Evolutionary conservation across 2,797 vertebrate species (phyloP).

Genomic region (Mastacembelus armatus): DNA sequence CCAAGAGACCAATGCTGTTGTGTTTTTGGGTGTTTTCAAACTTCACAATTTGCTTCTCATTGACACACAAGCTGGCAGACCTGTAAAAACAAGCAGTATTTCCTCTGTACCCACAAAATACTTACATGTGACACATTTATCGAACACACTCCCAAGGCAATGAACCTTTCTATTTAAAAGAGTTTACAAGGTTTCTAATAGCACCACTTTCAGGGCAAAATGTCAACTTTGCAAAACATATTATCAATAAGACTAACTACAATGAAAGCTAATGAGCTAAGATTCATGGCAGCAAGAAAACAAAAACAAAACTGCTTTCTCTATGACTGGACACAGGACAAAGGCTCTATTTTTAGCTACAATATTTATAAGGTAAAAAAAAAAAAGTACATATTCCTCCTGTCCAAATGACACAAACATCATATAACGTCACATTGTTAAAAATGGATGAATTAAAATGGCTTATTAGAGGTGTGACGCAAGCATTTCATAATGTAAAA

Average conservation of each 20-base stretch:
- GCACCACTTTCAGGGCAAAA: neutral
- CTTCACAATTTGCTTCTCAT: neutral
- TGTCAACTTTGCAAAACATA: neutral
- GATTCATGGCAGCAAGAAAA: neutral
- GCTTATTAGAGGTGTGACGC: neutral
- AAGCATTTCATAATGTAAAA: neutral
- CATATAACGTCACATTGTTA: neutral
- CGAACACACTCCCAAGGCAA: neutral
- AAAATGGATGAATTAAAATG: constrained; percentile 3
- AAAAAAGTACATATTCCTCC: neutral
- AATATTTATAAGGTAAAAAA: too few species aligned
- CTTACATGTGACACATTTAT: neutral
- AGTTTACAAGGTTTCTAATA: neutral
- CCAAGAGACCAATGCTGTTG: too few species aligned
- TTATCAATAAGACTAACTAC: neutral
- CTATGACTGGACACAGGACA: neutral
- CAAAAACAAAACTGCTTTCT: too few species aligned
- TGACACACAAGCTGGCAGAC: neutral
- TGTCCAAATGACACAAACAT: neutral
- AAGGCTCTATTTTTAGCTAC: neutral
- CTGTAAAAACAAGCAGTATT: neutral
- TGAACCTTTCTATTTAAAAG: neutral
- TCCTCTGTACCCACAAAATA: neutral
- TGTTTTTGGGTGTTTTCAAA: too few species aligned
- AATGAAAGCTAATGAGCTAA: neutral